phyloP scores from a whole-genome alignment of 2,797 vertebrate genomes.

The Falco rusticolus region DNA sequence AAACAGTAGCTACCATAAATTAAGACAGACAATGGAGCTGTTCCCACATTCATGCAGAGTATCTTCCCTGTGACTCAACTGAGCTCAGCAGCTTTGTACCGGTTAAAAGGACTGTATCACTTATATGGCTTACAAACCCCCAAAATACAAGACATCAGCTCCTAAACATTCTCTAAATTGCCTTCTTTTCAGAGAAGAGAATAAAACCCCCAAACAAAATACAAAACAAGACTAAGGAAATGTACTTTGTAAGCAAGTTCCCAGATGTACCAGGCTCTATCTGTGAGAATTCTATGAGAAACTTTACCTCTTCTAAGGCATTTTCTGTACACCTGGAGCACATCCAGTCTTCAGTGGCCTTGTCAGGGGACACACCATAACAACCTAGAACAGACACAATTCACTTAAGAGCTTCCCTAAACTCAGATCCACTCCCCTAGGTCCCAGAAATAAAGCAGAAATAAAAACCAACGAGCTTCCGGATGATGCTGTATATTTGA shows the following conservation, averaged over 20 bases:
- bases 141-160: not conserved
- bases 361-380: conserved; percentile 89
- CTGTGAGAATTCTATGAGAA: not conserved
- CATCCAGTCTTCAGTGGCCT: conserved; percentile 87
- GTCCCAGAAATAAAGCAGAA: not conserved
- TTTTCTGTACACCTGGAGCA: conserved; percentile 92
- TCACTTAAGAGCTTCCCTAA: not conserved
- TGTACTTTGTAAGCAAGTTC: not conserved
- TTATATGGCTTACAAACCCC: not conserved
- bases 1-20: not conserved
- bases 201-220: not conserved
- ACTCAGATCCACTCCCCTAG: not conserved
- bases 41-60: not conserved
- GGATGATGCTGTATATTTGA: not conserved
- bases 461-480: not conserved
- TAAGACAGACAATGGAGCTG: not conserved
- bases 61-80: not conserved
- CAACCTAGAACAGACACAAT: conserved; percentile 81
- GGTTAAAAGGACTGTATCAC: not conserved
- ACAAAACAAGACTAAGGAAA: not conserved
- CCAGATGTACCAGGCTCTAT: not conserved
- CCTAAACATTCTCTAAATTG: not conserved
- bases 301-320: conserved; percentile 88
- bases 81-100: not conserved
- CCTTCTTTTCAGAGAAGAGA: not conserved